Evolutionary conservation across 2,113 vertebrate genomes (phyloP), one percentile per base, ranked within the genome.

Genomic region (Hippolais icterina): DNA sequence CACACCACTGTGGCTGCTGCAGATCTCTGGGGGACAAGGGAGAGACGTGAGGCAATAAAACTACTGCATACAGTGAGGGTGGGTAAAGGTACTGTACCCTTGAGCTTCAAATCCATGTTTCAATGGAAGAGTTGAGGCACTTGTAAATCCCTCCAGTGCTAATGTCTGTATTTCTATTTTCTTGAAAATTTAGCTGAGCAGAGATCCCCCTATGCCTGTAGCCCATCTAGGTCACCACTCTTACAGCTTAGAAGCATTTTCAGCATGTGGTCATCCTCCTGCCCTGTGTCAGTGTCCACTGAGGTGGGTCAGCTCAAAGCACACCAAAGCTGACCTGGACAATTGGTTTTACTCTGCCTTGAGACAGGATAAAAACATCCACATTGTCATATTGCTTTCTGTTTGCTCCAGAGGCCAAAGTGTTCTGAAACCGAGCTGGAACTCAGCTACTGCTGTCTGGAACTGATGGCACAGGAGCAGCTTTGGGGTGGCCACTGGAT

Each of bases 371-470:
- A 33, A 23, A 29, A 74, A 33, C 18, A 41, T 7, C 46, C 20
- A 1, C 2, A 2, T 31, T 68, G 28, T 15, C 13, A 0, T 6
- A 8, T 0, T 47, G 20, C 44, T 23, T 22, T 29, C 24, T 66
- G 47, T 54, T 44, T 83, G 74, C 74, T 84, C 14, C 35, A 71
- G 90, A 49, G 82, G 61, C 57, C 49, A 57, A 35, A 69, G 75
- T 11, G 44, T 56, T 90, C 66, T 56, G 70, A 88, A 76, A 85
- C 50, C 20, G 78, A 91, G 68, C 82, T 56, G 64, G 60, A 85
- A 79, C 54, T 42, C 37, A 59, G 15, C 39, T 63, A 1, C 4
- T 49, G 60, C 56, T 76, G 54, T 27, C 64, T 39, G 31, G 72
- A 87, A 70, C n/a, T 31, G 29, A 29, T 75, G 83, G 69, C 47